Percentiles rank a stretch among this genome's conserved stretches.
Conservation (phyloP, 64 coral and sea anemone species). For the Cladopsammia gracilis region DNA sequence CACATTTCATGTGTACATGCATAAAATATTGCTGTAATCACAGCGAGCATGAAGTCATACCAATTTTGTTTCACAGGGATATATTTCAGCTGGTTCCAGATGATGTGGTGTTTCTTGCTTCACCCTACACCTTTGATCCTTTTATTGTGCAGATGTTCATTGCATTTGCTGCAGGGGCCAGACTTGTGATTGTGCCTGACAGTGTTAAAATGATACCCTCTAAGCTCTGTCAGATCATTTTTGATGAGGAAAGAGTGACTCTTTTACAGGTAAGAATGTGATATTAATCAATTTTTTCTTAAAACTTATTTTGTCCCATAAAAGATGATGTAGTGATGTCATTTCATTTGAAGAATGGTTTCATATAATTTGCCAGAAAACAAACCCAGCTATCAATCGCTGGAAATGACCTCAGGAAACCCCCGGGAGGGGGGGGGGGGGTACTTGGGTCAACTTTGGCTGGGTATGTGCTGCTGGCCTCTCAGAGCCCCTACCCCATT, state of each 20-base stretch:
- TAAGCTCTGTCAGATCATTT: constrained; percentile 74
- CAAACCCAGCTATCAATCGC: too few species aligned
- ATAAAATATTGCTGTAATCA: too few species aligned
- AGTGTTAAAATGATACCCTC: constrained; percentile 72
- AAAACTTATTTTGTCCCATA: neutral
- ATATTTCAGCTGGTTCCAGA: constrained; percentile 78
- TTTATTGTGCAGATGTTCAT: constrained; percentile 93
- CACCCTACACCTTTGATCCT: constrained; percentile 99
- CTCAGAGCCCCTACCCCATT: too few species aligned
- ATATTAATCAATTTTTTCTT: neutral
- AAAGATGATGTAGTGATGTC: too few species aligned
- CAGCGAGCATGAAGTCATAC: neutral
- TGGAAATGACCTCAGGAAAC: too few species aligned
- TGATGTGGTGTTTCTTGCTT: constrained; percentile 79
- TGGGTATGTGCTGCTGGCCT: too few species aligned
- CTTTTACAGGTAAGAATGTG: constrained; percentile 75
- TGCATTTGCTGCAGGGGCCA: constrained; percentile 74
- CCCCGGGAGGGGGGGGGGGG: too few species aligned
- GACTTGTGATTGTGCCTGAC: constrained; percentile 79
- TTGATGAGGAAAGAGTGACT: constrained; percentile 82
- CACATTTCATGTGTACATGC: too few species aligned
- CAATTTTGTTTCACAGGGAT: neutral
- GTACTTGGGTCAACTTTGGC: too few species aligned
- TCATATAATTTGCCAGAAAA: too few species aligned
- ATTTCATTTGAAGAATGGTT: too few species aligned